Conservation (phyloP, 1,140 invertebrate genomes). For the Spodoptera frugiperda region DNA sequence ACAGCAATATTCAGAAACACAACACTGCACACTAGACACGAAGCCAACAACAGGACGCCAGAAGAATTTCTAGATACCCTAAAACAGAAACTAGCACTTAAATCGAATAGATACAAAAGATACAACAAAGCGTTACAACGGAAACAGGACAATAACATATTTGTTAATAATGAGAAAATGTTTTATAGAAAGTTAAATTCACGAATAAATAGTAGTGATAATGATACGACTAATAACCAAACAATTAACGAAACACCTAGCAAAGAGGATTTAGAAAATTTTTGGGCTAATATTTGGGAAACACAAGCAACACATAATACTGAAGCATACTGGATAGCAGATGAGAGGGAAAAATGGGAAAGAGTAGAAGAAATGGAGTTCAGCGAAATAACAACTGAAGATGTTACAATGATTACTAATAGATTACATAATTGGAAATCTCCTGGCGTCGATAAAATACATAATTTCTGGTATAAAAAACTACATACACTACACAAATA, state of each 20-base stretch:
- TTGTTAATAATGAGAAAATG: slow-evolving; percentile 53
- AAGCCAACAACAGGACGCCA: not conserved
- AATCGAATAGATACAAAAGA: slow-evolving; percentile 50
- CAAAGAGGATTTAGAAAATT: too few relatives aligned
- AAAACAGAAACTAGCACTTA: slow-evolving; percentile 1
- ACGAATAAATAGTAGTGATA: too few relatives aligned
- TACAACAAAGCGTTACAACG: slow-evolving; percentile 51
- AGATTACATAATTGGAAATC: not conserved
- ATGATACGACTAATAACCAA: not conserved
- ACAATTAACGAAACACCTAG: not conserved
- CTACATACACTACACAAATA: not conserved
- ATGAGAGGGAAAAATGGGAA: not conserved
- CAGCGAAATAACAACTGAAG: not conserved
- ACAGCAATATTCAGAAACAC: slow-evolving; percentile 23
- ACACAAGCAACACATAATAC: not conserved
- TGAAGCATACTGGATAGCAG: not conserved
- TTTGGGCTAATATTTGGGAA: not conserved
- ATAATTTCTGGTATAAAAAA: too few relatives aligned
- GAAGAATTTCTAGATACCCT: not conserved
- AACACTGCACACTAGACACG: slow-evolving; percentile 32
- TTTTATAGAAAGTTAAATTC: too few relatives aligned
- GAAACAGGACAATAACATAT: slow-evolving; percentile 50
- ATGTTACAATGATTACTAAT: not conserved
- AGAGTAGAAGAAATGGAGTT: not conserved
- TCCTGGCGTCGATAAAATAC: not conserved